Conservation (phyloP, 2,888 invertebrate genomes). For the Ramazzottius varieornatus region DNA sequence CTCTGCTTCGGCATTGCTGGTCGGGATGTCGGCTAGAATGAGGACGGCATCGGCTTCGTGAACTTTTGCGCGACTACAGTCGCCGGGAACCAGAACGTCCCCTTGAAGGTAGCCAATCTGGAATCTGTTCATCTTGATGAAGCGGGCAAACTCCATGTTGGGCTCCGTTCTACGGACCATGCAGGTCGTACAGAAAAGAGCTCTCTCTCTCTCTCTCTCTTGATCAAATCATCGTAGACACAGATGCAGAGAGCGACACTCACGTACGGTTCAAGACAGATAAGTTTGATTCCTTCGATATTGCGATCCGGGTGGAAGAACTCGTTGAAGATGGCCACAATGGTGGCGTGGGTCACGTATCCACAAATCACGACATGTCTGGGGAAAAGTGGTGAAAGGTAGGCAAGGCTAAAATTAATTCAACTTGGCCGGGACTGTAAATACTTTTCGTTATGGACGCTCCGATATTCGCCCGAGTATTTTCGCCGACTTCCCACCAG, state of each 20-base stretch:
- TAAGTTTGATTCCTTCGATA: neutral
- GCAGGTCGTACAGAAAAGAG: neutral
- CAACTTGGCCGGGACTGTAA: neutral
- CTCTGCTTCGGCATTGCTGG: neutral
- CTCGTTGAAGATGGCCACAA: neutral
- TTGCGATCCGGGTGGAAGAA: slow-evolving; percentile 1
- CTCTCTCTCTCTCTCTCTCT: neutral
- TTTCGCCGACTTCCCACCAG: neutral
- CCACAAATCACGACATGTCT: neutral
- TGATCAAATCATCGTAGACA: slow-evolving; percentile 7
- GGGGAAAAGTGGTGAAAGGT: too few relatives aligned
- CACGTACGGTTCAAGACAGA: neutral
- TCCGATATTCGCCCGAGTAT: neutral
- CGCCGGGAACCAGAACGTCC: neutral
- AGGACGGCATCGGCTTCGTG: slow-evolving; percentile 44
- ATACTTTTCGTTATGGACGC: neutral
- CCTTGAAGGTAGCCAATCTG: neutral
- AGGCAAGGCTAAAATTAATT: neutral
- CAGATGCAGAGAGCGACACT: neutral
- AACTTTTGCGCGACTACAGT: slow-evolving; percentile 35
- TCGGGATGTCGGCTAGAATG: neutral
- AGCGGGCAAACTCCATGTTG: neutral
- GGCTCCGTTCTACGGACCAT: neutral
- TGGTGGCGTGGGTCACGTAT: neutral
- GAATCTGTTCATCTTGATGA: neutral